phyloP scores from a whole-genome alignment of 1,140 invertebrate genomes.

The Euschistus heros region DNA sequence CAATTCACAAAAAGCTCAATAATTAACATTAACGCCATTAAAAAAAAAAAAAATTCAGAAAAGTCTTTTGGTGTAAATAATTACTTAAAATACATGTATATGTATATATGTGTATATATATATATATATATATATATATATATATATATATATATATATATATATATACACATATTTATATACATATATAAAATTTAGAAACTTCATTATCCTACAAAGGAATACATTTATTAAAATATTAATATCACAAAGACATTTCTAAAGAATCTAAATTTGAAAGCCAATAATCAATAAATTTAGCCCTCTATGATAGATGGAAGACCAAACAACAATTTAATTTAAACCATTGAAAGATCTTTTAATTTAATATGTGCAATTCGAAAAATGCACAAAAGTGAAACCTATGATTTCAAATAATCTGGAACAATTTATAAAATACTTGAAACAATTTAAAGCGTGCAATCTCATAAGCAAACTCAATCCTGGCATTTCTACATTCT shows the following conservation, averaged over 20 bases:
- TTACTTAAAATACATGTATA: too few species aligned
- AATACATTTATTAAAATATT: background rate
- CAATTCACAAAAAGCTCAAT: background rate
- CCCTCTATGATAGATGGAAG: background rate
- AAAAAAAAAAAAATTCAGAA: background rate
- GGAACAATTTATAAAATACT: too few species aligned
- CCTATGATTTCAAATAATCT: too few species aligned
- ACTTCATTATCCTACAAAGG: background rate
- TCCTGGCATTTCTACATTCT: background rate
- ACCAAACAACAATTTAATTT: conserved; percentile 7
- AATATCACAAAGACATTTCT: conserved; percentile 6
- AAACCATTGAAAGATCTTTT: conserved; percentile 7
- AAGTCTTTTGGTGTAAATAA: too few species aligned
- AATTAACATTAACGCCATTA: background rate
- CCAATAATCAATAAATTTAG: background rate
- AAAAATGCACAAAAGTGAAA: too few species aligned
- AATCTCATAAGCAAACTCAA: conserved; percentile 3
- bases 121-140: background rate
- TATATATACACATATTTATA: background rate
- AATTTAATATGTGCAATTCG: too few species aligned
- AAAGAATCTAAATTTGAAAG: background rate
- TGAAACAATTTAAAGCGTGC: conserved; percentile 4
- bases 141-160: background rate
- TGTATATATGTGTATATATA: too few species aligned
- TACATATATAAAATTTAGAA: background rate